These are phyloP conservation scores for Lasioglossum baleicum DNA, from an alignment of 1,140 invertebrate genomes.

Conservation along the genomic window DNA sequence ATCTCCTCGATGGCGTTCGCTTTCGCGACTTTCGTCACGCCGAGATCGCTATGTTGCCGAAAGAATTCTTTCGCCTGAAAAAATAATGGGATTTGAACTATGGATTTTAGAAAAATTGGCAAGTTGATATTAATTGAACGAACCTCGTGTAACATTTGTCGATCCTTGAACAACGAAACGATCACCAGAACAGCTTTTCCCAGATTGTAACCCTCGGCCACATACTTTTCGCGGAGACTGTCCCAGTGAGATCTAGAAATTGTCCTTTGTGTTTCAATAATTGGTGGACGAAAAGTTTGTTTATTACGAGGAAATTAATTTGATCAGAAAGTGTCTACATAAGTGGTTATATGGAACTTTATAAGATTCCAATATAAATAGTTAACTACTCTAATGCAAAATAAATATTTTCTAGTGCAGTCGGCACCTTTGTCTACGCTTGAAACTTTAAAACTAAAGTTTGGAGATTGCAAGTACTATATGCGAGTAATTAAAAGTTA, in stretches of 20 bases:
- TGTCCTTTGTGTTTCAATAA: too few relatives aligned
- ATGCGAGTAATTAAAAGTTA: too few relatives aligned
- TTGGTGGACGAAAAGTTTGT: too few relatives aligned
- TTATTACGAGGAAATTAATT: too few relatives aligned
- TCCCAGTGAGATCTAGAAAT: constrained; percentile 16
- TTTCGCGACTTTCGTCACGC: not conserved
- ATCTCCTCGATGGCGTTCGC: constrained; percentile 33
- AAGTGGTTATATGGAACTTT: too few relatives aligned
- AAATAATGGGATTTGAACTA: not conserved
- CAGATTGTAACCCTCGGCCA: constrained; percentile 1
- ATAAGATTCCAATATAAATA: too few relatives aligned
- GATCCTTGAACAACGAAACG: constrained; percentile 34
- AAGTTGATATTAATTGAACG: not conserved
- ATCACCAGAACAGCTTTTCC: not conserved
- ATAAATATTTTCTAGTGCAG: too few relatives aligned
- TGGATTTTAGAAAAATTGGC: not conserved
- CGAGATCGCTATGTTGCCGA: not conserved
- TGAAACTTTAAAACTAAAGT: too few relatives aligned
- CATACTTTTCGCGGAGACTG: constrained; percentile 1
- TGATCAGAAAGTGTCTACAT: too few relatives aligned
- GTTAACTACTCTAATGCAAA: too few relatives aligned
- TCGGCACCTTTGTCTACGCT: too few relatives aligned
- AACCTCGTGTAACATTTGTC: constrained; percentile 20
- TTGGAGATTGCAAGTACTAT: too few relatives aligned
- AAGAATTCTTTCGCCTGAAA: constrained; percentile 26